These are phyloP conservation scores for Branchinecta lindahli DNA, from an alignment of 1,140 invertebrate genomes.

Conservation along the genomic window DNA sequence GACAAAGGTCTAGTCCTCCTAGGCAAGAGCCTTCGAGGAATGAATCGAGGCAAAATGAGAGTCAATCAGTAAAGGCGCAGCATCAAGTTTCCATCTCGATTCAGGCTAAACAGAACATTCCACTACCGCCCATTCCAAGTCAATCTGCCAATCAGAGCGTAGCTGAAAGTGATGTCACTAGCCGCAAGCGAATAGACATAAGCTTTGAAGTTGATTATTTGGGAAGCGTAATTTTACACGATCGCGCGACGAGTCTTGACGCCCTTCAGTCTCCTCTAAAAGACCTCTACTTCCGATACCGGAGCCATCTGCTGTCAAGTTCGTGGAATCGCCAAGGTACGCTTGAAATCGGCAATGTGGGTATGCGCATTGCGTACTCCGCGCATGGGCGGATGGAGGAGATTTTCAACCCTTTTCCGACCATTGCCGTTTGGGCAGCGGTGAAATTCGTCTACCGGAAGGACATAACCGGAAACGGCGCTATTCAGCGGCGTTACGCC, in stretches of 20 bases:
- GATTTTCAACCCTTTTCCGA: slow-evolving; percentile 59
- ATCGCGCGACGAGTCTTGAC: slow-evolving; percentile 60
- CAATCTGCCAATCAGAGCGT: slow-evolving; percentile 2
- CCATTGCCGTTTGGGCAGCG: slow-evolving; percentile 78
- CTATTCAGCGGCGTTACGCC: slow-evolving; percentile 40
- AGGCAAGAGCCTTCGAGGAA: not conserved
- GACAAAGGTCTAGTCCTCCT: not conserved
- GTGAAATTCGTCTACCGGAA: slow-evolving; percentile 44
- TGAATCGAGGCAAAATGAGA: too few relatives aligned
- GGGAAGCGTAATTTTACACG: slow-evolving; percentile 55
- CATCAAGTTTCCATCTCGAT: not conserved
- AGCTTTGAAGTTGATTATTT: slow-evolving; percentile 50
- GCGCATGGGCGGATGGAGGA: slow-evolving; percentile 30
- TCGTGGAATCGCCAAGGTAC: slow-evolving; percentile 32
- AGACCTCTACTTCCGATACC: slow-evolving; percentile 54
- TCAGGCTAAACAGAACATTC: slow-evolving; percentile 13
- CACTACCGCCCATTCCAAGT: slow-evolving; percentile 15
- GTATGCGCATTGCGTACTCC: slow-evolving; percentile 41
- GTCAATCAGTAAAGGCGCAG: too few relatives aligned
- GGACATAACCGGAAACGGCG: slow-evolving; percentile 20
- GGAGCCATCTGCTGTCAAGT: slow-evolving; percentile 25
- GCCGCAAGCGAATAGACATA: slow-evolving; percentile 15
- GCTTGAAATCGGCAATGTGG: slow-evolving; percentile 50
- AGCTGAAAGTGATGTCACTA: slow-evolving; percentile 11
- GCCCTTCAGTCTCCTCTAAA: slow-evolving; percentile 63